Percentiles rank a stretch among this genome's conserved stretches.
phyloP scores from a whole-genome alignment of 2,113 vertebrate species.

The Asarcornis scutulata region DNA sequence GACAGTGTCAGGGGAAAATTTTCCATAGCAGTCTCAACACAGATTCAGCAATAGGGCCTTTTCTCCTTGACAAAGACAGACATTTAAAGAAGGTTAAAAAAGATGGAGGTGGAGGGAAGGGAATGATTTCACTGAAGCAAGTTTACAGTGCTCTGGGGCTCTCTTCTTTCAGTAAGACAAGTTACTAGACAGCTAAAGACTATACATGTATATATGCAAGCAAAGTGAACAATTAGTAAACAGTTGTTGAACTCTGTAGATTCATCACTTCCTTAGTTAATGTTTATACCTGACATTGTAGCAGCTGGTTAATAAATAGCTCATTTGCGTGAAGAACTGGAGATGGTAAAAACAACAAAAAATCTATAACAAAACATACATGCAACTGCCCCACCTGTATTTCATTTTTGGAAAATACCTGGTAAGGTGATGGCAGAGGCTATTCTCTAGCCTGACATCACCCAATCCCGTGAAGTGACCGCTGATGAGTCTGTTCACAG shows the following conservation, averaged over 20 bases:
- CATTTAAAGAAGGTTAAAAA: neutral
- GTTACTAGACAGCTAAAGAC: neutral
- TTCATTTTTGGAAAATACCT: neutral
- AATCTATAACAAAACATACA: neutral
- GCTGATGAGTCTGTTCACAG: neutral
- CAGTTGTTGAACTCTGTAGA: neutral
- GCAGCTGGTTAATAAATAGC: constrained; percentile 50
- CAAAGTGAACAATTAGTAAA: neutral
- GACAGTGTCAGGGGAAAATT: neutral
- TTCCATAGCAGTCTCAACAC: constrained; percentile 1
- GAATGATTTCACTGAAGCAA: neutral
- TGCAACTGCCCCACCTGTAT: neutral
- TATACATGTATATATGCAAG: neutral
- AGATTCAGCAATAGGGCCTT: neutral
- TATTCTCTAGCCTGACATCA: constrained; percentile 41
- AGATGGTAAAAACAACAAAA: neutral
- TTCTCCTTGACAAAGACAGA: neutral
- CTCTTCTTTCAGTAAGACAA: neutral
- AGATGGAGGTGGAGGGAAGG: neutral
- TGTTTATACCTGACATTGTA: constrained; percentile 31
- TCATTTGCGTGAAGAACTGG: neutral
- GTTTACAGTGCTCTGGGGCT: neutral
- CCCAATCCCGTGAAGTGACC: neutral
- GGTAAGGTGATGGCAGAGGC: neutral
- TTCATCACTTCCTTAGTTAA: constrained; percentile 20